Conservation (phyloP, 2,797 vertebrate genomes). For the Anomalospiza imberbis region DNA sequence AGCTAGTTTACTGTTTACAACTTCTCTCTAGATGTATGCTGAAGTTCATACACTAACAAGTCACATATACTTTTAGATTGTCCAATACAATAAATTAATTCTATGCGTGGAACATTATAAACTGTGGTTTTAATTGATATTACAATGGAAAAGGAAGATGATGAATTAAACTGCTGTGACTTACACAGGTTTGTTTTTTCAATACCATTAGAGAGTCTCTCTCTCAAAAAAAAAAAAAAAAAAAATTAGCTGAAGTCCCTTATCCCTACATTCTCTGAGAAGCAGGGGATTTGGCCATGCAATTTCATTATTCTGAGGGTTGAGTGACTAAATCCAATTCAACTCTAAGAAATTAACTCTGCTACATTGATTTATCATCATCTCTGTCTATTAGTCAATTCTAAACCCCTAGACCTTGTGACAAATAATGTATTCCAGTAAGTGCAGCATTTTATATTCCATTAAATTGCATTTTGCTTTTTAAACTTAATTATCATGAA, state of each 20-base stretch:
- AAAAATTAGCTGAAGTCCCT: neutral
- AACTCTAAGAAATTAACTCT: slow-evolving; percentile 47
- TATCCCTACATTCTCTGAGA: neutral
- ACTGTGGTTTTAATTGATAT: neutral
- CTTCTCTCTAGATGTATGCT: neutral
- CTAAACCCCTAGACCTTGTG: slow-evolving; percentile 14
- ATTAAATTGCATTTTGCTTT: slow-evolving; percentile 40
- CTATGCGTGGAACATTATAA: neutral
- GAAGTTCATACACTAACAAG: neutral
- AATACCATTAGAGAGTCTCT: neutral
- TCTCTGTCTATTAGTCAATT: slow-evolving; percentile 58
- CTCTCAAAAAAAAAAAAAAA: neutral
- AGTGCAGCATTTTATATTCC: slow-evolving; percentile 28
- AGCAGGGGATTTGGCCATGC: neutral
- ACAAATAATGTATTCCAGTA: slow-evolving; percentile 43
- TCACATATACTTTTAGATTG: neutral
- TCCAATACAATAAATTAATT: neutral
- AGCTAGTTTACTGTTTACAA: neutral
- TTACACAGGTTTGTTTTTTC: neutral
- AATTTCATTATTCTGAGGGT: neutral
- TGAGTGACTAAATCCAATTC: slow-evolving; percentile 25
- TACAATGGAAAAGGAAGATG: neutral
- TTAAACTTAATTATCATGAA: slow-evolving; percentile 35
- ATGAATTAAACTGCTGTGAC: neutral
- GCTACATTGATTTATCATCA: slow-evolving; percentile 57